Evolutionary conservation across 2,888 invertebrate genomes (phyloP).

Genomic region (Drosophila rubida): DNA sequence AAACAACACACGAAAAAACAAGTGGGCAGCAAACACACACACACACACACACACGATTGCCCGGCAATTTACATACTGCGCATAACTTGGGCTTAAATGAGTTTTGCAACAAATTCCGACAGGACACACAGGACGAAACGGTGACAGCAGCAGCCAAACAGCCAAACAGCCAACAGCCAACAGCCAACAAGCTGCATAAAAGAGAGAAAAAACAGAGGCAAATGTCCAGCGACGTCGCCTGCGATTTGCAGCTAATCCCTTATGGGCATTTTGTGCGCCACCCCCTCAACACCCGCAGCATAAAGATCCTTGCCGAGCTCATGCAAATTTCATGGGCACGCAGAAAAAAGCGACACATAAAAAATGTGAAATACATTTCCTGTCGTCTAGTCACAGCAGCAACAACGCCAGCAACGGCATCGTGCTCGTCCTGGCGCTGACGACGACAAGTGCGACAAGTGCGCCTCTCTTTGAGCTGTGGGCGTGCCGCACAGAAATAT

Average conservation of each 20-base stretch:
- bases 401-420: constrained; percentile 31
- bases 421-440: constrained; percentile 4
- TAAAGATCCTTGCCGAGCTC: constrained; percentile 60
- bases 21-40: constrained; percentile 40
- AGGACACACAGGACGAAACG: constrained; percentile 48
- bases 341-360: constrained; percentile 76
- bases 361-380: constrained; percentile 84
- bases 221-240: constrained; percentile 57
- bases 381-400: constrained; percentile 77
- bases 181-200: no score
- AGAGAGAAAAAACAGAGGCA: neutral
- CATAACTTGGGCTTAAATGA: constrained; percentile 81
- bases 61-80: constrained; percentile 84
- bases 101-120: constrained; percentile 78
- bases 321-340: constrained; percentile 84
- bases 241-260: constrained; percentile 84
- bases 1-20: constrained; percentile 36
- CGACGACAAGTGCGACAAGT: constrained; percentile 66
- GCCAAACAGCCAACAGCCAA: no score
- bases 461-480: constrained; percentile 19
- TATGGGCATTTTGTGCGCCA: constrained; percentile 82
- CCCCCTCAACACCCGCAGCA: neutral
- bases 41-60: no score
- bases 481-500: constrained; percentile 62
- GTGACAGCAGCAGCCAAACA: constrained; percentile 40